Evolutionary conservation across 2,797 vertebrate genomes (phyloP), one percentile per base, ranked within the genome.

Genomic region (Sphaeramia orbicularis): DNA sequence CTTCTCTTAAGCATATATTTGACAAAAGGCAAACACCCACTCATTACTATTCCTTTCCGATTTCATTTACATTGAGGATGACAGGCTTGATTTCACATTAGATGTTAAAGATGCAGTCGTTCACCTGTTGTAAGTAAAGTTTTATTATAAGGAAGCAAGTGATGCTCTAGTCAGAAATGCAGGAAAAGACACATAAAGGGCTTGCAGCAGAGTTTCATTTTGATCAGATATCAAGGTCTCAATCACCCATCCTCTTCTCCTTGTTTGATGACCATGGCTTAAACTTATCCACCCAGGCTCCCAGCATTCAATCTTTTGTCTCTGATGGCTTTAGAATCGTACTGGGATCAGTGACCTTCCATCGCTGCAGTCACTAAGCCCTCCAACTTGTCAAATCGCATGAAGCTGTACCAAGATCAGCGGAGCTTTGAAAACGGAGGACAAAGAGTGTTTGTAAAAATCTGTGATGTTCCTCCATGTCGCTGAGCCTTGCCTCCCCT

Each of bases 381-480:
- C 32, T 54, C n/a, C 56, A 47, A 19, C 72, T 57, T 50, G 67
- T 65, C 14, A 55, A 55, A 65, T 27, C 16, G 53, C 10, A 30
- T 3, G 1, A 16, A 15, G 54, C 48, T 62, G 52, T n/a, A 32
- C 47, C 4, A 16, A 68, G 67, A 66, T 73, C 64, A 68, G 56
- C 5, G 5, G 37, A 62, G 78, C 67, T 76, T 84, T 53, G 21
- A 50, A 73, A 57, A 27, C 18, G 18, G 41, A 69, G 27, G 47
- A 74, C 70, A 76, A 48, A 77, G 57, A 55, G 44, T 49, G 52
- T 63, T 80, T 38, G 45, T 52, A 10, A 49, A 51, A 65, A 58
- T 50, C 50, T 53, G 68, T 63, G 59, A 59, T 69, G 54, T 77
- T 75, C 35, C 66, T 65, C 61, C 40, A 10, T 69, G 67, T 61